A percentile compares a stretch with the other conserved stretches of the same genome.
Evolutionary conservation across 2,113 vertebrate species (phyloP).

Genomic region (Syngnathus scovelli): DNA sequence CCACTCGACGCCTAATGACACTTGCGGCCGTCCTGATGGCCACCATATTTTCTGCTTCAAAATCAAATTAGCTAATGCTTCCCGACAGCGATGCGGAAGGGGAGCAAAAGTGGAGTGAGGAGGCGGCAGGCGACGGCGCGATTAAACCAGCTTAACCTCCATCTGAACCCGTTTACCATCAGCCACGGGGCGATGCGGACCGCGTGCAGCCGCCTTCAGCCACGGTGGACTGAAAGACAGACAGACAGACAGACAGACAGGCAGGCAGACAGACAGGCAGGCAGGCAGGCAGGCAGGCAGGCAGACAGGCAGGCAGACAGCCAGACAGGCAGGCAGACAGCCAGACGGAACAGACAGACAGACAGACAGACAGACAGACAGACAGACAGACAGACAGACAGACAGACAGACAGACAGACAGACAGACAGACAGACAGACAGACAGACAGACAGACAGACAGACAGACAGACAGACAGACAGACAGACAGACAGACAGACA

Average conservation of each 20-base stretch:
- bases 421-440: too few species aligned
- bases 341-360: too few species aligned
- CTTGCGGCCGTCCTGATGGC: background rate
- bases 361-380: too few species aligned
- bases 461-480: too few species aligned
- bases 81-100: constrained; percentile 2
- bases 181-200: background rate
- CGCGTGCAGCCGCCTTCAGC: background rate
- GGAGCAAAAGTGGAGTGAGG: background rate
- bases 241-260: too few species aligned
- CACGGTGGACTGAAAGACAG: background rate
- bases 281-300: too few species aligned
- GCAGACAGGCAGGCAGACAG: too few species aligned
- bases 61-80: constrained; percentile 31
- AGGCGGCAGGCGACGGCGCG: background rate
- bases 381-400: too few species aligned
- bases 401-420: too few species aligned
- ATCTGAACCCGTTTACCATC: background rate
- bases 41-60: constrained; percentile 8
- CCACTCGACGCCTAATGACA: background rate
- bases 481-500: background rate
- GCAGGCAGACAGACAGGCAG: too few species aligned
- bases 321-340: too few species aligned
- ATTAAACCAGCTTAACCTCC: background rate
- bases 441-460: too few species aligned